Evolutionary conservation across 2,113 vertebrate species (phyloP), one percentile per base, ranked within the genome.

Genomic region (Nanger granti): DNA sequence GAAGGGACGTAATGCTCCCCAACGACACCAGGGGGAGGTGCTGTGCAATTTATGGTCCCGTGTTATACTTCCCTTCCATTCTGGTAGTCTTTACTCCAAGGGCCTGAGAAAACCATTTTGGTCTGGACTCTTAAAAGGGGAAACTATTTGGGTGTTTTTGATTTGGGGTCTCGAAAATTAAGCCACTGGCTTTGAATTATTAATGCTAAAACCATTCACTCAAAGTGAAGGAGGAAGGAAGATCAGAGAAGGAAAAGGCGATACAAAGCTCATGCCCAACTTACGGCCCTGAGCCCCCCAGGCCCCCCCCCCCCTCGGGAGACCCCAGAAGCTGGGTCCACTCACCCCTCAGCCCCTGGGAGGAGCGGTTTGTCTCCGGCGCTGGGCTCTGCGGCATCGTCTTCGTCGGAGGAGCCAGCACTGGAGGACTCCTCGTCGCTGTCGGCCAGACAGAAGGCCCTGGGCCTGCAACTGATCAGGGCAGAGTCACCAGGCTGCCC

Each of bases 381-480:
- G 52, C 99, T 97, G 95, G 99, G 87, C 96, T 99, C 99, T 31
- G 99, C 99, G 59, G 99, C 98, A 92, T 99, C 99, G 2, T 99
- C 99, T 94, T 99, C 99, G 41, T 99, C 99, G 0, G 99, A 99
- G 57, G 99, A 99, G 62, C 99, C 99, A 0, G 99, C 99, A 8
- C 99, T 99, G 93, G 99, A 99, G 2, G 99, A 99, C 94, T 99
- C 99, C 97, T 99, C 99, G 69, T 99, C 99, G 0, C 99, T 99
- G 99, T 99, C 99, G 1, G 99, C 99, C 95, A 99, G 99, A 93
- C 99, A 99, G 98, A 99, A 99, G 0, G 99, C 99, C 97, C 99
- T 99, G 57, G 99, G 99, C 98, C 99, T 99, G 99, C 97, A 98
- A 98, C 99, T 99, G 98, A 98, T 97, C 73, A 66, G 92, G 37